Base-by-base conservation (phyloP, 2,113 vertebrate genomes). In the Corydoras maculifer region DNA sequence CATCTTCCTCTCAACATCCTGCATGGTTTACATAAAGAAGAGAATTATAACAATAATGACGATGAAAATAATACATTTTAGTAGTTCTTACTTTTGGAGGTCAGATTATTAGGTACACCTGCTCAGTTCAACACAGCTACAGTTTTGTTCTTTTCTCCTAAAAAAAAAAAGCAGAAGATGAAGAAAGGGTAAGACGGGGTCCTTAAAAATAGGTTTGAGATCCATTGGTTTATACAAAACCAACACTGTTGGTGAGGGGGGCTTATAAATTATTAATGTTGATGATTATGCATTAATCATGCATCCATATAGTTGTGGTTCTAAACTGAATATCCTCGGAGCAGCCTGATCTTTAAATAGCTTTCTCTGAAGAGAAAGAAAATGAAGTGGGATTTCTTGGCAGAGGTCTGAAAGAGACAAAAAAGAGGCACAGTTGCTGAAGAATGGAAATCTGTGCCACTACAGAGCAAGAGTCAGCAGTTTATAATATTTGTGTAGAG, bases 281-380 rank as follows among this genome's bases (percentile, higher is more conserved):
- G 31, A 73, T 79, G 71, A 75, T 81, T 82, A 84, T 78, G 18
- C 72, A 75, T 81, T 73, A 82, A 83, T 84, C 79, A 84, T 84
- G 70, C 62, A 83, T 80, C 3, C 43, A 74, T 71, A 73, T 77
- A 82, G 82, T 83, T 77, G 59, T 59, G 67, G 43, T 67, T 53
- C 70, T 72, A 58, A 32, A 77, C 81, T 85, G 57, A 83, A 83
- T 83, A 72, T 75, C 58, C 78, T 48, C 83, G 77, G 65, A 75
- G 53, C 58, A 59, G 57, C 62, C 73, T 30, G n/a, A 63, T 73
- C 69, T 80, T 76, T 60, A 66, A 77, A 78, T 76, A 77, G 61
- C 57, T 71, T 30, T 67, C 25, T 62, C 71, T 48, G 35, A 74
- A 68, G 50, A 72, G 78, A 8, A 74, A 82, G 73, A 74, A 68